A percentile compares a stretch with the other conserved stretches of the same genome.
Conservation (phyloP, 2,888 invertebrate genomes). For the Calliscelio sp. region DNA sequence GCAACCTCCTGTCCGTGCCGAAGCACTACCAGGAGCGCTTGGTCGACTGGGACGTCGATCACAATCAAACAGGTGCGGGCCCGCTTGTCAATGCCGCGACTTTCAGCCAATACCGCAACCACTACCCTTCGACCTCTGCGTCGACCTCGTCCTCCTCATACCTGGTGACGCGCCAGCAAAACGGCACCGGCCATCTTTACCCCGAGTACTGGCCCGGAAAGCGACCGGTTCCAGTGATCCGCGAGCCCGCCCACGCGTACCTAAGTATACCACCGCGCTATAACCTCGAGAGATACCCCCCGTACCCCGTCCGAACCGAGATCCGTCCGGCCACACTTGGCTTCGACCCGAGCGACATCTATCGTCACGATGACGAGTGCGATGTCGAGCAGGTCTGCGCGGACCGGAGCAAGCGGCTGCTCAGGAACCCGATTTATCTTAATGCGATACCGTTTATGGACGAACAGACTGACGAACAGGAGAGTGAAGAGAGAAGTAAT, state of each 20-base stretch:
- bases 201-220: slow-evolving; percentile 75
- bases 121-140: slow-evolving; percentile 73
- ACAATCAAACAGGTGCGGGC: slow-evolving; percentile 83
- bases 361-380: slow-evolving; percentile 72
- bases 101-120: slow-evolving; percentile 71
- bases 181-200: slow-evolving; percentile 68
- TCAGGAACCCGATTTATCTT: slow-evolving; percentile 58
- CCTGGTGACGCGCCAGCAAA: slow-evolving; percentile 72
- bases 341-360: slow-evolving; percentile 79
- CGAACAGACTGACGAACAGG: slow-evolving; percentile 75
- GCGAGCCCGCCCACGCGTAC: slow-evolving; percentile 79
- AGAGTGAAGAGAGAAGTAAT: neutral
- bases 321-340: slow-evolving; percentile 47
- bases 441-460: slow-evolving; percentile 74
- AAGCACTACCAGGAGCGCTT: slow-evolving; percentile 83
- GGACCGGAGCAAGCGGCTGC: slow-evolving; percentile 57
- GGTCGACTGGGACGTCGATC: slow-evolving; percentile 83
- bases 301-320: slow-evolving; percentile 75
- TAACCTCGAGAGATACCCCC: slow-evolving; percentile 77
- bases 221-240: slow-evolving; percentile 78
- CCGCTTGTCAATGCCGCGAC: slow-evolving; percentile 73
- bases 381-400: slow-evolving; percentile 68
- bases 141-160: slow-evolving; percentile 60
- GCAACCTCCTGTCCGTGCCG: slow-evolving; percentile 83
- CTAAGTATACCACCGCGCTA: slow-evolving; percentile 80